Evolutionary conservation across 2,888 invertebrate genomes (phyloP).

Genomic region (Hoplodrina blanda): DNA sequence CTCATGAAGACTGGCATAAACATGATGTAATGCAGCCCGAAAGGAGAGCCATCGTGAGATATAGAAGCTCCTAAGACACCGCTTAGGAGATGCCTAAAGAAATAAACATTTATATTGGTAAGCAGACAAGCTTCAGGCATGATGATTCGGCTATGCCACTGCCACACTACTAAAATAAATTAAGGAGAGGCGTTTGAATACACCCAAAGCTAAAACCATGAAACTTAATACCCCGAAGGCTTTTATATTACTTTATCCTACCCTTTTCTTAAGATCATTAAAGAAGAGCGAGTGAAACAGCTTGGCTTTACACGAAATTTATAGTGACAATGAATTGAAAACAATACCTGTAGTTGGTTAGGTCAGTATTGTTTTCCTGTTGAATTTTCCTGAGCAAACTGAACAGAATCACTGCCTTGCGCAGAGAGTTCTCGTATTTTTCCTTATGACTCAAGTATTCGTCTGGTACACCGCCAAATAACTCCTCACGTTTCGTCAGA

Average conservation of each 20-base stretch:
- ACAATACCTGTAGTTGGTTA: slow-evolving; percentile 93
- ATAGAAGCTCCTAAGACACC: slow-evolving; percentile 91
- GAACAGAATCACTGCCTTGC: slow-evolving; percentile 92
- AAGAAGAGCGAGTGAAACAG: too few relatives aligned
- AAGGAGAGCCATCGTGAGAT: slow-evolving; percentile 92
- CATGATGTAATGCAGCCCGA: slow-evolving; percentile 96
- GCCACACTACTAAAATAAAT: too few relatives aligned
- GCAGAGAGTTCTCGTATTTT: slow-evolving; percentile 93
- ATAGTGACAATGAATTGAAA: too few relatives aligned
- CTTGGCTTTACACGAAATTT: too few relatives aligned
- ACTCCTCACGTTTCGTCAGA: slow-evolving; percentile 87
- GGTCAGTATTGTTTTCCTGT: slow-evolving; percentile 91
- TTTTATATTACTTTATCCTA: neutral
- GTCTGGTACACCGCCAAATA: slow-evolving; percentile 91
- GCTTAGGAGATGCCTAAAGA: slow-evolving; percentile 89
- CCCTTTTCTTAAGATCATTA: neutral
- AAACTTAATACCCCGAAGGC: neutral
- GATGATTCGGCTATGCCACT: too few relatives aligned
- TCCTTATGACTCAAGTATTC: slow-evolving; percentile 96
- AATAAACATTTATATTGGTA: too few relatives aligned
- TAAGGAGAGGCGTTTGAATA: too few relatives aligned
- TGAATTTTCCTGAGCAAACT: slow-evolving; percentile 92
- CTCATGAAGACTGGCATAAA: slow-evolving; percentile 97
- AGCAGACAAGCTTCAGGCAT: too few relatives aligned
- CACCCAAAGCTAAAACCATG: too few relatives aligned